These are phyloP conservation scores for Camelus bactrianus DNA, from an alignment of 2,113 vertebrate genomes.

Conservation along the genomic window DNA sequence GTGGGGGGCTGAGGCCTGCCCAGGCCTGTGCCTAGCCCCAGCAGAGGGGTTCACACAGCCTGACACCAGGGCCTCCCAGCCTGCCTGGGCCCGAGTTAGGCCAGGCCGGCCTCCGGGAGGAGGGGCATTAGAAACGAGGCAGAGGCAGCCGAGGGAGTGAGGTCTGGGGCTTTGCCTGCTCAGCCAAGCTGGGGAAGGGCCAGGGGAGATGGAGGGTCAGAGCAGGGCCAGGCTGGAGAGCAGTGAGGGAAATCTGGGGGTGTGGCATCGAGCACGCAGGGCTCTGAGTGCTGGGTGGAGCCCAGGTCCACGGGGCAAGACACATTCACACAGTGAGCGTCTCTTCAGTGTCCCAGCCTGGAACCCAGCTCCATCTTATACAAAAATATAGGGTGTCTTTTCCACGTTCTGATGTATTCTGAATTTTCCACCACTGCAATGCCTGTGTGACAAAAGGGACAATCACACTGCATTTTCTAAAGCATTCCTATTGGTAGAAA, in stretches of 20 bases:
- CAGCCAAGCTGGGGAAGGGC: no score
- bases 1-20: background rate
- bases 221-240: background rate
- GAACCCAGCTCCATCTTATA: background rate
- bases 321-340: no score
- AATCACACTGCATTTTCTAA: background rate
- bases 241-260: fast-evolving
- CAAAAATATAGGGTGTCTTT: background rate
- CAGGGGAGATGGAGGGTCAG: background rate
- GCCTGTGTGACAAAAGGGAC: background rate
- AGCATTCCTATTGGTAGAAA: background rate
- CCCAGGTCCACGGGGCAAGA: background rate
- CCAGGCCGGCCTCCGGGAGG: background rate
- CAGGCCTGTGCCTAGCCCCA: background rate
- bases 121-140: background rate
- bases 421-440: background rate
- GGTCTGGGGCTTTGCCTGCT: background rate
- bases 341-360: background rate
- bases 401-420: fast-evolving
- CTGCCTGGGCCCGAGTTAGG: background rate
- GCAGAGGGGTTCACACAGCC: background rate
- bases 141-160: background rate
- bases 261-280: fast-evolving
- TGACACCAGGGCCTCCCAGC: background rate
- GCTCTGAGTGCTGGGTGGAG: background rate